These are phyloP conservation scores for Morone saxatilis DNA, from an alignment of 2,113 vertebrate species.

Conservation along the genomic window DNA sequence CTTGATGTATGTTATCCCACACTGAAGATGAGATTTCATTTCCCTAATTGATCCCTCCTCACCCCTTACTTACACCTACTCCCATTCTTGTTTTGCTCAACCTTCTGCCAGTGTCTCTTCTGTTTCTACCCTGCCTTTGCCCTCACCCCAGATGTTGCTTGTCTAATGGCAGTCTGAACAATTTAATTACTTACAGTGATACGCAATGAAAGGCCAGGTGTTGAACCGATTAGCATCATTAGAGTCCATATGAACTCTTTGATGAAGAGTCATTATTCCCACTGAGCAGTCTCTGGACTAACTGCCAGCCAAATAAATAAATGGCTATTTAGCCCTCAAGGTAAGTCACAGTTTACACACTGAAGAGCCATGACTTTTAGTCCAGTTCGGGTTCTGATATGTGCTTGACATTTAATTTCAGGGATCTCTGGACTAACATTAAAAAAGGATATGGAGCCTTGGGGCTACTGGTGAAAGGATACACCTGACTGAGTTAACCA, in stretches of 20 bases:
- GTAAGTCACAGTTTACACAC: background rate
- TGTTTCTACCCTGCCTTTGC: background rate
- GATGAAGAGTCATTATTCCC: conserved; percentile 28
- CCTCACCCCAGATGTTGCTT: conserved; percentile 36
- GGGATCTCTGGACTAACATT: background rate
- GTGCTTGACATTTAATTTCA: background rate
- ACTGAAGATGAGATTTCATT: conserved; percentile 78
- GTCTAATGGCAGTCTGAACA: conserved; percentile 17
- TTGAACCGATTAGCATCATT: conserved; percentile 33
- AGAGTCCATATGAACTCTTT: conserved; percentile 18
- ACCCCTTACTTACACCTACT: conserved; percentile 30
- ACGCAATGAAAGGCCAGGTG: conserved; percentile 35
- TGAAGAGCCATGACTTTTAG: background rate
- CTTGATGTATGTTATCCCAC: conserved; percentile 74
- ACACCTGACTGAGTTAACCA: background rate
- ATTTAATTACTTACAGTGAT: conserved; percentile 45
- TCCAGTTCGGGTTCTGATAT: background rate
- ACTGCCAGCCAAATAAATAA: background rate
- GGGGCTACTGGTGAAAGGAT: background rate
- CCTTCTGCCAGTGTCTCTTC: conserved; percentile 49
- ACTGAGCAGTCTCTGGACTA: conserved; percentile 7
- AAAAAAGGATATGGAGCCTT: background rate
- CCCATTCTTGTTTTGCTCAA: conserved; percentile 9
- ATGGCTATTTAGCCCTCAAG: background rate
- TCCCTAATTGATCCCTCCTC: conserved; percentile 76